Evolutionary conservation across 2,888 invertebrate species (phyloP).

Genomic region (Trissoscelio sp.): DNA sequence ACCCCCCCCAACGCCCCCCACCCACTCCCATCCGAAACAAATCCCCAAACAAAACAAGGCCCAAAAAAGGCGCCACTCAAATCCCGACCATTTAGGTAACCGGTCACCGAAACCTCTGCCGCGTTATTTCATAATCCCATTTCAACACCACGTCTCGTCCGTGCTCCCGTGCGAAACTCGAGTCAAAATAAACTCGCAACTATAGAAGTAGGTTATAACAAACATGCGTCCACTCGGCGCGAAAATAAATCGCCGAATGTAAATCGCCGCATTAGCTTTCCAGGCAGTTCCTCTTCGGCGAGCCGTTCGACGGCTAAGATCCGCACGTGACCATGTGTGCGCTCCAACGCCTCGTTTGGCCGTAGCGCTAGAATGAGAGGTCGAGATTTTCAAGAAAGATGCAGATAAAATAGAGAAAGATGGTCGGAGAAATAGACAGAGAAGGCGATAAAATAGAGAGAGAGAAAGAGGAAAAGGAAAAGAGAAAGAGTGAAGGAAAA

Average conservation of each 20-base stretch:
- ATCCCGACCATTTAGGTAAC: no score
- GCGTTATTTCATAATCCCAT: neutral
- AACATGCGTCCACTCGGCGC: slow-evolving; percentile 45
- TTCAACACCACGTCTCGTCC: slow-evolving; percentile 37
- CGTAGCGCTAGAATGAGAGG: no score
- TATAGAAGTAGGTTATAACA: slow-evolving; percentile 55
- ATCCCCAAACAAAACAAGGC: no score
- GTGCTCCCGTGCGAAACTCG: slow-evolving; percentile 40
- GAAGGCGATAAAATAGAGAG: no score
- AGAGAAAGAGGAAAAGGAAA: slow-evolving; percentile 57
- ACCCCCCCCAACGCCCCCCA: no score
- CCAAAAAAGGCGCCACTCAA: no score
- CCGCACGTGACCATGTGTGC: slow-evolving; percentile 71
- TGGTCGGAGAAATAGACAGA: no score
- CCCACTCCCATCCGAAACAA: no score
- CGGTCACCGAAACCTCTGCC: no score
- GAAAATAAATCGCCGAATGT: slow-evolving; percentile 49
- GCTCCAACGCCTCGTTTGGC: slow-evolving; percentile 77
- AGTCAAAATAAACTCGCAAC: slow-evolving; percentile 50
- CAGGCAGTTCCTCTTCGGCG: slow-evolving; percentile 66
- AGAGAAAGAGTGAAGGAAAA: no score
- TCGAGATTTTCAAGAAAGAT: slow-evolving; percentile 11
- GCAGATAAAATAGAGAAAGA: slow-evolving; percentile 15
- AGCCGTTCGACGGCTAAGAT: slow-evolving; percentile 70
- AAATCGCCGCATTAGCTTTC: slow-evolving; percentile 66